phyloP scores from a whole-genome alignment of 1,140 invertebrate species.

The Pachypsylla venusta region DNA sequence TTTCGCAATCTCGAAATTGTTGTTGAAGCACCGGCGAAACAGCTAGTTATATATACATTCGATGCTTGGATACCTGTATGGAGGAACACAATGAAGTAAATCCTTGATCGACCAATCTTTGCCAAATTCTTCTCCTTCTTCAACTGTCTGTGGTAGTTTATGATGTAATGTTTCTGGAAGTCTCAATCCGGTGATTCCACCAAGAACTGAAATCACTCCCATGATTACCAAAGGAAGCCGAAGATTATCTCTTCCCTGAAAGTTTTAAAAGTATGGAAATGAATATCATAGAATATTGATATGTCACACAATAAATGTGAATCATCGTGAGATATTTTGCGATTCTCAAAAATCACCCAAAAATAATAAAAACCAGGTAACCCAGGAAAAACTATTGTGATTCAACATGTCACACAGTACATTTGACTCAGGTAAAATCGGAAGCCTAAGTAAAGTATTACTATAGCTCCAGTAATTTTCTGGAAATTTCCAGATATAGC shows the following conservation, averaged over 20 bases:
- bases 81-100: slow-evolving; percentile 47
- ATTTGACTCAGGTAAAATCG: too few relatives aligned
- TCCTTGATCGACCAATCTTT: slow-evolving; percentile 61
- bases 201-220: slow-evolving; percentile 59
- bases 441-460: too few relatives aligned
- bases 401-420: too few relatives aligned
- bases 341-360: slow-evolving; percentile 15
- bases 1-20: too few relatives aligned
- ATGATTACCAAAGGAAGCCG: slow-evolving; percentile 64
- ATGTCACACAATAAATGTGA: slow-evolving; percentile 8
- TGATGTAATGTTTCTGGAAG: slow-evolving; percentile 68
- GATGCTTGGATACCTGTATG: slow-evolving; percentile 34
- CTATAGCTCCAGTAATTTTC: too few relatives aligned
- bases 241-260: slow-evolving; percentile 67
- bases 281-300: not conserved
- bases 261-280: slow-evolving; percentile 19
- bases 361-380: slow-evolving; percentile 10
- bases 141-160: slow-evolving; percentile 61
- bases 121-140: slow-evolving; percentile 77
- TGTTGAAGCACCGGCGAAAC: too few relatives aligned
- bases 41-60: too few relatives aligned
- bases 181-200: slow-evolving; percentile 57
- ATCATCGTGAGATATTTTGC: not conserved
- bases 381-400: too few relatives aligned
- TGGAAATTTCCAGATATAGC: too few relatives aligned